These are phyloP conservation scores for Adineta ricciae DNA, from an alignment of 2,888 invertebrate species.

Conservation along the genomic window DNA sequence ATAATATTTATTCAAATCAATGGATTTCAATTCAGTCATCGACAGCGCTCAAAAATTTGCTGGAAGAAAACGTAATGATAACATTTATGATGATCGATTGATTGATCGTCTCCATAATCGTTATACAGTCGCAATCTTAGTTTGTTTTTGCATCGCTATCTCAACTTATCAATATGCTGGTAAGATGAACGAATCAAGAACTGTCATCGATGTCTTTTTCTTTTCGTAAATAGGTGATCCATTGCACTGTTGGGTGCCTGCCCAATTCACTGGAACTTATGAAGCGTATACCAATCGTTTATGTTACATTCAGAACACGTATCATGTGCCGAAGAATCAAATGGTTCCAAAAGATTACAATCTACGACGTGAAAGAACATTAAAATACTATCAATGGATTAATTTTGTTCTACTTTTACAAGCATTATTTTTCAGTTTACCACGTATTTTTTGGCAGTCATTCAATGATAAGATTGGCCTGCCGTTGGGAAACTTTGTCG, in stretches of 20 bases:
- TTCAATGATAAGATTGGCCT: constrained; percentile 30
- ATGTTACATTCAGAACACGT: constrained; percentile 34
- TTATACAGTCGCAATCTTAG: constrained; percentile 28
- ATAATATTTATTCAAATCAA: background rate
- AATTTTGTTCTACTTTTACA: constrained; percentile 32
- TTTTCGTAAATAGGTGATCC: background rate
- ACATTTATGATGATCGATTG: constrained; percentile 25
- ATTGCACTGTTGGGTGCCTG: constrained; percentile 28
- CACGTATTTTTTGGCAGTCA: constrained; percentile 31
- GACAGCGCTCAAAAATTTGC: background rate
- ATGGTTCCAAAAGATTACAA: constrained; percentile 22
- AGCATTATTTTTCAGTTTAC: constrained; percentile 27
- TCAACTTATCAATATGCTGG: constrained; percentile 31
- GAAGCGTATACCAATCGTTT: constrained; percentile 32
- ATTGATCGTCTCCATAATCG: constrained; percentile 32
- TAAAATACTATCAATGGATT: constrained; percentile 34
- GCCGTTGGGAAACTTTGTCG: constrained; percentile 29
- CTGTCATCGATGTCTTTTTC: no score
- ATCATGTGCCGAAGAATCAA: constrained; percentile 29
- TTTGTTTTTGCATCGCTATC: constrained; percentile 30
- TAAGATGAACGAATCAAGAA: constrained; percentile 26
- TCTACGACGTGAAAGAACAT: constrained; percentile 27
- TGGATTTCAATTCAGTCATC: background rate
- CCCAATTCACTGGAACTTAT: constrained; percentile 32
- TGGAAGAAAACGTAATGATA: background rate